Conservation (phyloP, 2,113 vertebrate species). For the Phyllostomus discolor region DNA sequence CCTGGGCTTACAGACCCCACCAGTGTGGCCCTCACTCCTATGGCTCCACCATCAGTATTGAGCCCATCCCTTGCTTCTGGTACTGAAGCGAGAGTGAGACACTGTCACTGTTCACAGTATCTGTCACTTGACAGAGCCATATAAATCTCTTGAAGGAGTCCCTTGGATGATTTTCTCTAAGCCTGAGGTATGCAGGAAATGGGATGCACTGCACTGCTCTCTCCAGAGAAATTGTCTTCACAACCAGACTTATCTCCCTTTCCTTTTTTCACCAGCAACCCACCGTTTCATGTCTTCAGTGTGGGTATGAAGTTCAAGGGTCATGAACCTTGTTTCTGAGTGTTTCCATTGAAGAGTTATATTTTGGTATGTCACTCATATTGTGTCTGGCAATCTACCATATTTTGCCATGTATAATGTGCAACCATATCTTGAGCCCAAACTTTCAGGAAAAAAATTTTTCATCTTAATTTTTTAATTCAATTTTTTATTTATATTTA, state of each 20-base stretch:
- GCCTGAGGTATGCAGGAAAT: not conserved
- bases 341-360: not conserved
- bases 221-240: not conserved
- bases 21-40: fast-evolving
- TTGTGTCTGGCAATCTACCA: not conserved
- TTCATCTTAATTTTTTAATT: too few relatives aligned
- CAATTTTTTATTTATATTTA: too few relatives aligned
- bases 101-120: not conserved
- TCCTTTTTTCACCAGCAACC: not conserved
- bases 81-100: not conserved
- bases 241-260: not conserved
- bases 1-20: not conserved
- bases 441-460: too few relatives aligned
- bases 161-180: not conserved
- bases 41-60: not conserved
- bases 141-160: not conserved
- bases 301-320: not conserved
- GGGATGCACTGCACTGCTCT: not conserved
- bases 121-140: not conserved
- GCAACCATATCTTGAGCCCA: too few relatives aligned
- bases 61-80: not conserved
- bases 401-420: too few relatives aligned
- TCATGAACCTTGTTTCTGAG: not conserved
- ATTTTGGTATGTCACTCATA: not conserved
- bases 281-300: not conserved